Evolutionary conservation across 1,140 invertebrate species (phyloP).

Genomic region (Zaprionus africanus): DNA sequence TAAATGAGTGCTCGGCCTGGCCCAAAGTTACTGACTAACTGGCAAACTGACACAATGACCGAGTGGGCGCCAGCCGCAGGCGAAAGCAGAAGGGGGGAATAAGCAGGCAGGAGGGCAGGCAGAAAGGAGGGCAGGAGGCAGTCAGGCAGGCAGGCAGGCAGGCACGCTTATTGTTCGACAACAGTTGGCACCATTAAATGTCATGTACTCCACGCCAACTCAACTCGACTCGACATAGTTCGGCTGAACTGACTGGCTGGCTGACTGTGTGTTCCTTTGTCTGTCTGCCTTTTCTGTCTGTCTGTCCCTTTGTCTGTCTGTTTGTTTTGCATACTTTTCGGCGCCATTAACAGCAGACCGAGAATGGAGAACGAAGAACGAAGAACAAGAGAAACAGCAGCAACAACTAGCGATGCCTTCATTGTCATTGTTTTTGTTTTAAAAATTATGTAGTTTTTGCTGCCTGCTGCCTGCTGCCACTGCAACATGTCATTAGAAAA

Average conservation of each 20-base stretch:
- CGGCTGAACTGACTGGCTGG: background rate
- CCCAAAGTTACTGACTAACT: constrained; percentile 29
- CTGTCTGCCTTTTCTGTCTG: background rate
- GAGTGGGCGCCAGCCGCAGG: constrained; percentile 31
- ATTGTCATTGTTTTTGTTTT: constrained; percentile 41
- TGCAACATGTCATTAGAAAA: constrained; percentile 59
- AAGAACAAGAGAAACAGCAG: constrained; percentile 28
- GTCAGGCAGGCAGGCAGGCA: background rate
- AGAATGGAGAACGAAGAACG: background rate
- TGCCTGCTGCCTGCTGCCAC: constrained; percentile 49
- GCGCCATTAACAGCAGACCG: constrained; percentile 57
- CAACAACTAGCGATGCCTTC: constrained; percentile 12
- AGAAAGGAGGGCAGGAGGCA: background rate
- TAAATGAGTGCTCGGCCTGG: constrained; percentile 18
- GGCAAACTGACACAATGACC: constrained; percentile 58
- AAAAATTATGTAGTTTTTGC: constrained; percentile 54
- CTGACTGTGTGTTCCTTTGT: background rate
- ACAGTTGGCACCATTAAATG: constrained; percentile 63
- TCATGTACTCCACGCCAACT: constrained; percentile 53
- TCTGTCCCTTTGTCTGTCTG: constrained; percentile 6
- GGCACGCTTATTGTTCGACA: constrained; percentile 51
- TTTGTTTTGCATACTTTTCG: constrained; percentile 61
- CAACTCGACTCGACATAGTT: constrained; percentile 29
- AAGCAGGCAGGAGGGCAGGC: background rate
- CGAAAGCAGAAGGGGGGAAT: background rate